Conservation (phyloP, 2,888 invertebrate species). For the Emmelina monodactyla region DNA sequence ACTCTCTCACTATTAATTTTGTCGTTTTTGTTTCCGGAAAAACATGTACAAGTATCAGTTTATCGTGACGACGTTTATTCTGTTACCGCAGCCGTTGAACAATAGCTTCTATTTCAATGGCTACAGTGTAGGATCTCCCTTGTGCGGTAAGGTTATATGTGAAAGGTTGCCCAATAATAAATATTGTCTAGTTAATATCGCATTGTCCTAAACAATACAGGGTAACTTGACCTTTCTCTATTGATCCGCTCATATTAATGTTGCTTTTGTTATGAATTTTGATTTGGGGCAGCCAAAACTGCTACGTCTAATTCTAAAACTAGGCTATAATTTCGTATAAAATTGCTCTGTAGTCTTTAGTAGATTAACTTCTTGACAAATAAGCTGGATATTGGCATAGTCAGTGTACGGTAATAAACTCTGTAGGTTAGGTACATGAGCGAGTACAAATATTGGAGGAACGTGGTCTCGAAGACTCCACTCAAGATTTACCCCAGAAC, state of each 20-base stretch:
- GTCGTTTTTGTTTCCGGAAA: slow-evolving; percentile 38
- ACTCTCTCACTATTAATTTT: slow-evolving; percentile 53
- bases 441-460: slow-evolving; percentile 47
- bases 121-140: background rate
- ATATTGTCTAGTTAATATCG: background rate
- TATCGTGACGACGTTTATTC: slow-evolving; percentile 7
- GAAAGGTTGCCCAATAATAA: too few relatives aligned
- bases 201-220: too few relatives aligned
- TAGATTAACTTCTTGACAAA: background rate
- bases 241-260: too few relatives aligned
- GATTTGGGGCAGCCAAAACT: too few relatives aligned
- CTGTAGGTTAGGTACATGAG: slow-evolving; percentile 40
- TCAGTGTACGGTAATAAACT: too few relatives aligned
- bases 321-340: too few relatives aligned
- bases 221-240: too few relatives aligned
- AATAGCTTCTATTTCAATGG: background rate
- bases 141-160: too few relatives aligned
- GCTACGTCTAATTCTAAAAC: too few relatives aligned
- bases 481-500: slow-evolving; percentile 32
- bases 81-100: background rate
- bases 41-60: slow-evolving; percentile 28
- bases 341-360: too few relatives aligned
- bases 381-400: slow-evolving; percentile 24
- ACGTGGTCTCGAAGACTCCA: slow-evolving; percentile 39
- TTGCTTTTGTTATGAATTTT: too few relatives aligned